A percentile compares a stretch with the other conserved stretches of the same genome.
Evolutionary conservation across 2,797 vertebrate species (phyloP).

Genomic region (Glossophaga mutica): DNA sequence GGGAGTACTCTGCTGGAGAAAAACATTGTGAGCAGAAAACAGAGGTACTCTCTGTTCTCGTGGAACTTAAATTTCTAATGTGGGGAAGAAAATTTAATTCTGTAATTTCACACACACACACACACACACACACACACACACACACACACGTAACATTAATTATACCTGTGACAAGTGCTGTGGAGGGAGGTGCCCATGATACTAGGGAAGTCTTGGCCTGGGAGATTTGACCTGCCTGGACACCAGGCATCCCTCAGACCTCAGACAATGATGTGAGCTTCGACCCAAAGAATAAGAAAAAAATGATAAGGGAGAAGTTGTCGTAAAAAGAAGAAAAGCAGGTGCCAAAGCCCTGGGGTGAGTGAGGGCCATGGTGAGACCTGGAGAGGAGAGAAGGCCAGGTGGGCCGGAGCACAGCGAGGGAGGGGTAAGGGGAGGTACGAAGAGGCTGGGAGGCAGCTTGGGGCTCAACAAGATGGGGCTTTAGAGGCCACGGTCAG

Average conservation of each 20-base stretch:
- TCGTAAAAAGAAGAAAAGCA: not conserved
- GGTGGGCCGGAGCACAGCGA: not conserved
- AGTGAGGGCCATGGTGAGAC: not conserved
- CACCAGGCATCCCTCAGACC: not conserved
- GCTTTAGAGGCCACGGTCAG: not conserved
- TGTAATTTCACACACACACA: not conserved
- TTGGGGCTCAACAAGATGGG: not conserved
- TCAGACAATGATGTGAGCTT: not conserved
- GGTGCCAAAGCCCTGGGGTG: not conserved
- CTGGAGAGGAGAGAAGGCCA: not conserved
- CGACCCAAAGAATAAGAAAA: not conserved
- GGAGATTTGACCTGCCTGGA: not conserved
- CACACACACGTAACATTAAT: not conserved
- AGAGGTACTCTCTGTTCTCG: not conserved
- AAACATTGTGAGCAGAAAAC: not conserved
- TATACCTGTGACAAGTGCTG: not conserved
- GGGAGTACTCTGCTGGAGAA: not conserved
- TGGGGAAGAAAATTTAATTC: not conserved
- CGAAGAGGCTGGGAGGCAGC: no score
- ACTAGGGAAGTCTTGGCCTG: not conserved
- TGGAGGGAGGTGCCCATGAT: not conserved
- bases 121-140: not conserved
- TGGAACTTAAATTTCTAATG: not conserved
- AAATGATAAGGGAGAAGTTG: not conserved
- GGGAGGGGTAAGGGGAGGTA: accelerated